Percentiles rank a stretch among this genome's conserved stretches.
These are phyloP conservation scores for Phalacrocorax brasilianus DNA, from an alignment of 2,113 vertebrate species.

Conservation along the genomic window DNA sequence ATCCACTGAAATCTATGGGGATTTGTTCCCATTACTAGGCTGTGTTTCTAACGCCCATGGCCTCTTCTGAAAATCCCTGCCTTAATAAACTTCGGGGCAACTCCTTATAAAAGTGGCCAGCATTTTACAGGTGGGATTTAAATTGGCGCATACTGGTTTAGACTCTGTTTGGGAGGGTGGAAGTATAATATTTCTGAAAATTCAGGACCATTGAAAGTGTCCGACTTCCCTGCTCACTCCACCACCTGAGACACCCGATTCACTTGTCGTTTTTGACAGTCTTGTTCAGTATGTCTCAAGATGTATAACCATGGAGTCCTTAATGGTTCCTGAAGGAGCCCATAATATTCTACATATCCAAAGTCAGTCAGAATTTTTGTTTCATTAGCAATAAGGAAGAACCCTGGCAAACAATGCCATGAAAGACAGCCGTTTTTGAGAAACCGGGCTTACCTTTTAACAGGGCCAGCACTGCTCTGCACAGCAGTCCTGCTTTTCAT, in stretches of 20 bases:
- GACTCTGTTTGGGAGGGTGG: not conserved
- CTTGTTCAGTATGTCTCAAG: not conserved
- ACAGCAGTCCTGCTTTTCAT: not conserved
- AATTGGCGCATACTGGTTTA: not conserved
- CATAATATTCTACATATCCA: accelerated
- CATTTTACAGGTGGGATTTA: not conserved
- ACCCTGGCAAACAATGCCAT: not conserved
- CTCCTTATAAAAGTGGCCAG: not conserved
- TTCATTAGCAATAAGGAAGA: not conserved
- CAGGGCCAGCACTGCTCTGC: not conserved
- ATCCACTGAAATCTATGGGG: constrained; percentile 19
- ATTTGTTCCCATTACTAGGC: not conserved
- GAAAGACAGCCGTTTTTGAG: not conserved
- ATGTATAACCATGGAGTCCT: not conserved
- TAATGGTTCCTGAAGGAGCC: not conserved
- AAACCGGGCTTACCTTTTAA: not conserved
- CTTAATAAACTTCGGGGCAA: not conserved
- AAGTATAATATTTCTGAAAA: not conserved
- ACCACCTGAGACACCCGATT: not conserved
- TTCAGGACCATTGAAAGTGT: not conserved
- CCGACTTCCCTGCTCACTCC: not conserved
- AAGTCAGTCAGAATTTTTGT: not conserved
- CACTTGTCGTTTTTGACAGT: not conserved
- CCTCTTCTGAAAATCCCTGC: not conserved
- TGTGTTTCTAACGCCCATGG: not conserved